A percentile compares a stretch with the other conserved stretches of the same genome.
phyloP scores from a whole-genome alignment of 2,113 vertebrate species.

The Lycaon pictus region DNA sequence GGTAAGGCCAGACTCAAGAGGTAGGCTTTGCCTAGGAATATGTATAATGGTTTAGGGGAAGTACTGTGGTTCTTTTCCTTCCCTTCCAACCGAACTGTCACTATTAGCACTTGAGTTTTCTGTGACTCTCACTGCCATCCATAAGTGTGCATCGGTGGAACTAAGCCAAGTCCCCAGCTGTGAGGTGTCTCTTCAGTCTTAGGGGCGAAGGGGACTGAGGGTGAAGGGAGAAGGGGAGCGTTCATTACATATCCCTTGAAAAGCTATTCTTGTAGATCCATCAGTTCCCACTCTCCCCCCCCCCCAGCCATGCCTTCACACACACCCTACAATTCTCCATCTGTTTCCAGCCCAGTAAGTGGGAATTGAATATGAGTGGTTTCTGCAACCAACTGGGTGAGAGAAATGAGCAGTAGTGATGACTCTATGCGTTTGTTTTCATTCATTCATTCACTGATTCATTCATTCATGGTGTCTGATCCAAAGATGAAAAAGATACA shows the following conservation, averaged over 20 bases:
- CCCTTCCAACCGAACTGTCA: background rate
- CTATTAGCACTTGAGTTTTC: background rate
- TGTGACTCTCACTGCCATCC: background rate
- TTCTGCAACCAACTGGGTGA: background rate
- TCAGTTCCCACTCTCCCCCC: background rate
- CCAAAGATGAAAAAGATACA: background rate
- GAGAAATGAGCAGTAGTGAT: background rate
- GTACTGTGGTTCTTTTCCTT: background rate
- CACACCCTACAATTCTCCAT: background rate
- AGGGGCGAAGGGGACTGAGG: background rate
- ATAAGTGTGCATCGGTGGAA: background rate
- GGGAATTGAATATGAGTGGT: background rate
- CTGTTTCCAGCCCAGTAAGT: background rate
- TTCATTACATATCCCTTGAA: background rate
- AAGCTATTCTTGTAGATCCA: background rate
- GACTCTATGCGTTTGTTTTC: background rate
- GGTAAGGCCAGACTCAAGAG: background rate
- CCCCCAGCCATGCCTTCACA: background rate
- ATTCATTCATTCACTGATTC: background rate
- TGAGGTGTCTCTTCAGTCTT: background rate
- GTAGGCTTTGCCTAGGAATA: background rate
- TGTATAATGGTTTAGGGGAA: background rate
- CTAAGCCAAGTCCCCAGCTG: background rate
- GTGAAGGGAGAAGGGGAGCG: background rate
- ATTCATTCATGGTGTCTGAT: background rate